Base-by-base conservation (phyloP, 2,888 invertebrate species). In the Scelioninae gen. 1 region DNA sequence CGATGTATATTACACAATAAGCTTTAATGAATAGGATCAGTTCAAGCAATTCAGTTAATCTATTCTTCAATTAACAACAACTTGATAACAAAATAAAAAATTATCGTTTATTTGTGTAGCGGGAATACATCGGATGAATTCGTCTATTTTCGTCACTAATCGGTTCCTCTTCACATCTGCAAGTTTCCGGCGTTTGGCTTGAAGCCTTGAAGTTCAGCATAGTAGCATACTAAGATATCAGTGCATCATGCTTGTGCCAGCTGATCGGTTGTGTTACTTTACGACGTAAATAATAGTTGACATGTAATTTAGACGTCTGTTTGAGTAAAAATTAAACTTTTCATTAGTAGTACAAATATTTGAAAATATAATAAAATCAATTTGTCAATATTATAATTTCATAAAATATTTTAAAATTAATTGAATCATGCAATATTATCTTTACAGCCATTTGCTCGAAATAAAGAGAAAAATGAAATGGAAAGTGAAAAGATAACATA, bases 251-350 rank as follows among this genome's bases (percentile, higher is more conserved):
- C 15, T 15, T 4, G 13, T 45, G 8, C 15, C 10, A 13, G 13
- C 4, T 45, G 15, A 10, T 45, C n/a, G n/a, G n/a, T n/a, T 13
- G 45, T 45, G n/a, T 10, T 13, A 13, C 15, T 13, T 45, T 13
- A 45, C n/a, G 13, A 45, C 45, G 45, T 45, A 45, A 45, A 45
- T 45, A 45, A n/a, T n/a, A n/a, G n/a, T n/a, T n/a, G n/a, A n/a
- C n/a, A n/a, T n/a, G n/a, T n/a, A n/a, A n/a, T n/a, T n/a, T n/a
- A n/a, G n/a, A n/a, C n/a, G n/a, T n/a, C n/a, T n/a, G n/a, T n/a
- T n/a, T n/a, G n/a, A n/a, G n/a, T 23, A 23, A 23, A 23, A 23
- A 1, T 23, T 23, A 23, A 1, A 23, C 23, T 4, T 23, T 43
- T 43, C n/a, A 1, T 43, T n/a, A 43, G 0, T 43, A n/a, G 0